A percentile compares a stretch with the other conserved stretches of the same genome.
These are phyloP conservation scores for Sclerurus mexicanus DNA, from an alignment of 2,113 vertebrate species.

Conservation along the genomic window DNA sequence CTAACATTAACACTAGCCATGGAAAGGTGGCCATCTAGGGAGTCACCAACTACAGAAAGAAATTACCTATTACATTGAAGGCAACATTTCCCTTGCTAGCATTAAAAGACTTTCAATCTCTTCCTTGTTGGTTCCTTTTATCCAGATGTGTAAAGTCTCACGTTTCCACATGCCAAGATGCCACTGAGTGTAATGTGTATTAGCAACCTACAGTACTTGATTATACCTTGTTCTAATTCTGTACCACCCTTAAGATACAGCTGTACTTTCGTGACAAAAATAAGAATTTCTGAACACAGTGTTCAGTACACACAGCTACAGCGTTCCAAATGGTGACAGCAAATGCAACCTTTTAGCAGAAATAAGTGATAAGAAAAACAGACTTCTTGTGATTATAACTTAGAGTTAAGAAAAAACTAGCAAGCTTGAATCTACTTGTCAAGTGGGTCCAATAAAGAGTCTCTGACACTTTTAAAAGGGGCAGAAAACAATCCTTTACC, in stretches of 20 bases:
- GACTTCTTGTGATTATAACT: neutral
- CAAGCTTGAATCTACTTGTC: neutral
- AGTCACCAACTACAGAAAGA: neutral
- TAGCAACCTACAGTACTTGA: neutral
- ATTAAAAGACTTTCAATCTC: neutral
- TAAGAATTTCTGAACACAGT: constrained; percentile 5
- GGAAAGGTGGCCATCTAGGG: neutral
- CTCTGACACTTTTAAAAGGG: neutral
- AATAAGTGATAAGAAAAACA: neutral
- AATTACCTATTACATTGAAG: neutral
- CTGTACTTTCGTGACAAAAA: constrained; percentile 38
- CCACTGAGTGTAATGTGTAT: neutral
- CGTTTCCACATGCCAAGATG: neutral
- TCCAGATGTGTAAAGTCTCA: neutral
- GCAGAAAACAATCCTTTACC: neutral
- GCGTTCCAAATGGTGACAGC: neutral
- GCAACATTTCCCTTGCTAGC: neutral
- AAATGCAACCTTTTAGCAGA: constrained; percentile 8
- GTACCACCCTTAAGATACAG: neutral
- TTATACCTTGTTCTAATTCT: constrained; percentile 17
- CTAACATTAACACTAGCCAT: neutral
- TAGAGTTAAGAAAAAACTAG: neutral
- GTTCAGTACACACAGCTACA: neutral
- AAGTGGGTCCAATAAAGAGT: neutral
- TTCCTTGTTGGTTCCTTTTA: neutral